Evolutionary conservation across 2,113 vertebrate genomes (phyloP).

Genomic region (Syrrhaptes paradoxus): DNA sequence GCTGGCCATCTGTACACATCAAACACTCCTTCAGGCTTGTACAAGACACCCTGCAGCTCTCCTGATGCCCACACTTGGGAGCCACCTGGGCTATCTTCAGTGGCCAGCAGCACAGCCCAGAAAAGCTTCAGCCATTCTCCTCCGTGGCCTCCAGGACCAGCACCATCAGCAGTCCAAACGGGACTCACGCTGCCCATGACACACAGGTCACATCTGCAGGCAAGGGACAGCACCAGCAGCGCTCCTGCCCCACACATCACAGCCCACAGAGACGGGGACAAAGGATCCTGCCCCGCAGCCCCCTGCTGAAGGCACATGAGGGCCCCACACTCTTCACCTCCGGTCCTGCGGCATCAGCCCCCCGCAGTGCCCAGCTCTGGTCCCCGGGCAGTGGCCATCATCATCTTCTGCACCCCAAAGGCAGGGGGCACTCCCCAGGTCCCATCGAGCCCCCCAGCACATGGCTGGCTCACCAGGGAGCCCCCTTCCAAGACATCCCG

Average conservation of each 20-base stretch:
- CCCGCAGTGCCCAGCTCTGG: rapidly evolving
- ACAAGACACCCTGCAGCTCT: neutral
- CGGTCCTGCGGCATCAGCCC: rapidly evolving
- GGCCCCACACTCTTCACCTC: neutral
- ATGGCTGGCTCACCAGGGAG: rapidly evolving
- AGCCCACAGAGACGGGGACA: neutral
- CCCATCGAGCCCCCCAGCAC: rapidly evolving
- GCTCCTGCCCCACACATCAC: neutral
- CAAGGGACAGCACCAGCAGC: neutral
- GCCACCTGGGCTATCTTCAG: neutral
- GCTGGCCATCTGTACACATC: rapidly evolving
- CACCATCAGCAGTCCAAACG: rapidly evolving
- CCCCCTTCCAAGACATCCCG: neutral
- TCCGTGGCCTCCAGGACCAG: rapidly evolving
- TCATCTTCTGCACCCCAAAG: neutral
- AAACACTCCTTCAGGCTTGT: neutral
- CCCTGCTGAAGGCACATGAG: rapidly evolving
- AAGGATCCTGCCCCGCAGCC: neutral
- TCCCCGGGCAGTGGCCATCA: neutral
- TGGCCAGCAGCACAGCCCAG: neutral
- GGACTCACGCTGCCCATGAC: rapidly evolving
- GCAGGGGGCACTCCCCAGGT: too few species aligned
- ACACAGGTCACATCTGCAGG: rapidly evolving
- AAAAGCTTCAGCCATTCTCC: neutral
- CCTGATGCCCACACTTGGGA: rapidly evolving